Evolutionary conservation across 2,888 invertebrate species (phyloP).

Genomic region (Platynereis dumerilii): DNA sequence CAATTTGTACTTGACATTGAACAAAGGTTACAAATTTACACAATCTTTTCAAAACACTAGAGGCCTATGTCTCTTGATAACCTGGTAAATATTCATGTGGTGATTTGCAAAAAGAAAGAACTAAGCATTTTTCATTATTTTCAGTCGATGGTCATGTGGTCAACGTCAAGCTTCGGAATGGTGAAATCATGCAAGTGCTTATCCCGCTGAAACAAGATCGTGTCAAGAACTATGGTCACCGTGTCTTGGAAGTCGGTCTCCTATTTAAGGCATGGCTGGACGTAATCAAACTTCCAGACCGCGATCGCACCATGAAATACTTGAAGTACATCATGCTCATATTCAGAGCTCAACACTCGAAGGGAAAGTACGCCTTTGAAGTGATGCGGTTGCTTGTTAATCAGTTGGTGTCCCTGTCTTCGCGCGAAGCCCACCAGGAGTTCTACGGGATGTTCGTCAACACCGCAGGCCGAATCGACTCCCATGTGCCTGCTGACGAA

Average conservation of each 20-base stretch:
- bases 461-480: slow-evolving; percentile 2
- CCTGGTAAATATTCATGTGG: no score
- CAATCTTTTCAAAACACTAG: no score
- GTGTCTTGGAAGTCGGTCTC: slow-evolving; percentile 15
- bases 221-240: slow-evolving; percentile 17
- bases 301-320: no score
- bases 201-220: no score
- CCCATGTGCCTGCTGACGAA: slow-evolving; percentile 4
- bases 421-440: neutral
- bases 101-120: no score
- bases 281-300: neutral
- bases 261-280: slow-evolving; percentile 9
- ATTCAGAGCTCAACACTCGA: neutral
- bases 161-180: no score
- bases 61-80: no score
- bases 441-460: slow-evolving; percentile 10
- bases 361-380: neutral
- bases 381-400: neutral
- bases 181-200: no score
- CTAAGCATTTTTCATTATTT: no score
- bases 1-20: no score
- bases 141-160: no score
- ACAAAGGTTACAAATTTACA: no score
- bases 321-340: neutral
- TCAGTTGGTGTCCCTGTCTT: neutral